Conservation (phyloP, 2,113 vertebrate genomes). For the Trematocara zebra region DNA sequence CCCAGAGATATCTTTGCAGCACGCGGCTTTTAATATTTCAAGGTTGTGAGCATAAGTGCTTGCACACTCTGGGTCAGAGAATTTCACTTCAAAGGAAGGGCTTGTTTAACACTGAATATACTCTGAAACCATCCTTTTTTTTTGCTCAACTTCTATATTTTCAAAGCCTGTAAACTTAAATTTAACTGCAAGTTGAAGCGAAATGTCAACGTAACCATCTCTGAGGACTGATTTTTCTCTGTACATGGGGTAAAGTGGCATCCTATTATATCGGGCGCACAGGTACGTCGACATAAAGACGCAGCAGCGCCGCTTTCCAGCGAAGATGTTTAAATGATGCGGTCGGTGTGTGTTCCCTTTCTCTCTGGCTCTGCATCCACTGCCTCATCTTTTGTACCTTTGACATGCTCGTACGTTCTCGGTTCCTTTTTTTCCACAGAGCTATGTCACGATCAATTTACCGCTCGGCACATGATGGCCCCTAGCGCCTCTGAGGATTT, state of each 20-base stretch:
- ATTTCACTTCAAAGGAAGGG: slow-evolving; percentile 48
- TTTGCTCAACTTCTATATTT: not conserved
- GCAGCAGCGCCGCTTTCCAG: slow-evolving; percentile 7
- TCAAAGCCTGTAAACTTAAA: not conserved
- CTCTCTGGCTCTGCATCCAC: slow-evolving; percentile 36
- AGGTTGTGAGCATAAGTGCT: slow-evolving; percentile 48
- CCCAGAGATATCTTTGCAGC: slow-evolving; percentile 23
- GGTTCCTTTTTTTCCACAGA: slow-evolving; percentile 42
- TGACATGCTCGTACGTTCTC: slow-evolving; percentile 61
- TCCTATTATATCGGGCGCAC: not conserved
- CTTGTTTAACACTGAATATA: slow-evolving; percentile 31
- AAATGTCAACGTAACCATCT: not conserved
- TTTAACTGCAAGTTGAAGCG: not conserved
- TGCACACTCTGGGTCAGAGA: slow-evolving; percentile 42
- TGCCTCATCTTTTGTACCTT: slow-evolving; percentile 53
- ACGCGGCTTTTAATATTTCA: slow-evolving; percentile 52
- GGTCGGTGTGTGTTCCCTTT: slow-evolving; percentile 61
- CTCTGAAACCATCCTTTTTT: not conserved
- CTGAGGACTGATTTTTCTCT: not conserved
- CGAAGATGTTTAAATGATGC: slow-evolving; percentile 28
- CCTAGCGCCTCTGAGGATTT: slow-evolving; percentile 65
- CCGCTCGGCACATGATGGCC: slow-evolving; percentile 69
- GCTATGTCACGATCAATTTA: slow-evolving; percentile 72
- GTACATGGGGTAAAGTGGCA: not conserved
- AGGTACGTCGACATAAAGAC: not conserved